Percentiles rank a stretch among this genome's conserved stretches.
These are phyloP conservation scores for Cheumatopsyche charites DNA, from an alignment of 1,140 invertebrate genomes.

Conservation along the genomic window DNA sequence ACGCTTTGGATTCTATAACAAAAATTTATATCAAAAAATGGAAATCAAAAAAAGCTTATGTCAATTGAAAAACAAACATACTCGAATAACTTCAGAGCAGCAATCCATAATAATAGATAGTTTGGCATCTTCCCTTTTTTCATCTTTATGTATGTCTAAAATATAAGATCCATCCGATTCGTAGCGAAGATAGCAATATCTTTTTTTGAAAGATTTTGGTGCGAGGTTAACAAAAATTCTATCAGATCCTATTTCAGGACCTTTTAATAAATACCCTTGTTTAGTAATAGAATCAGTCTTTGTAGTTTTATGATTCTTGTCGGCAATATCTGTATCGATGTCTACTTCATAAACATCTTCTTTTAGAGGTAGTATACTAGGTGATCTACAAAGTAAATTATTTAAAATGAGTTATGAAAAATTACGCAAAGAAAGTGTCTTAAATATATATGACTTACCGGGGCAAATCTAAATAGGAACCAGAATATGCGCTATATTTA, in stretches of 20 bases:
- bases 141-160: conserved; percentile 91
- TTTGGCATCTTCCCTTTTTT: conserved; percentile 87
- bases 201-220: conserved; percentile 88
- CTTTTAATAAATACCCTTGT: conserved; percentile 88
- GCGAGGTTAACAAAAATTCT: conserved; percentile 85
- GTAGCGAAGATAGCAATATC: conserved; percentile 86
- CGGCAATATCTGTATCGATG: conserved; percentile 80
- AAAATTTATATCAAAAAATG: not conserved
- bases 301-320: conserved; percentile 71
- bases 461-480: conserved; percentile 82
- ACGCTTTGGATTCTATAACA: conserved; percentile 76
- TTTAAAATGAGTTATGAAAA: too few species aligned
- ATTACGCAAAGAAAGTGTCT: too few species aligned
- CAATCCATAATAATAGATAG: conserved; percentile 93
- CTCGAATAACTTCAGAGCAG: conserved; percentile 84
- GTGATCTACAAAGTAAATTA: conserved; percentile 58
- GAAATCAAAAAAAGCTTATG: not conserved
- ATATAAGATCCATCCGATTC: conserved; percentile 91
- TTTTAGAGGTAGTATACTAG: conserved; percentile 69
- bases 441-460: conserved; percentile 57
- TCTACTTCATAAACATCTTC: conserved; percentile 89
- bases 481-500: conserved; percentile 85
- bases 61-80: conserved; percentile 53
- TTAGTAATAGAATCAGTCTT: conserved; percentile 79
- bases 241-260: conserved; percentile 82